phyloP scores from a whole-genome alignment of 2,888 invertebrate genomes.

The Pachymerium ferrugineum region DNA sequence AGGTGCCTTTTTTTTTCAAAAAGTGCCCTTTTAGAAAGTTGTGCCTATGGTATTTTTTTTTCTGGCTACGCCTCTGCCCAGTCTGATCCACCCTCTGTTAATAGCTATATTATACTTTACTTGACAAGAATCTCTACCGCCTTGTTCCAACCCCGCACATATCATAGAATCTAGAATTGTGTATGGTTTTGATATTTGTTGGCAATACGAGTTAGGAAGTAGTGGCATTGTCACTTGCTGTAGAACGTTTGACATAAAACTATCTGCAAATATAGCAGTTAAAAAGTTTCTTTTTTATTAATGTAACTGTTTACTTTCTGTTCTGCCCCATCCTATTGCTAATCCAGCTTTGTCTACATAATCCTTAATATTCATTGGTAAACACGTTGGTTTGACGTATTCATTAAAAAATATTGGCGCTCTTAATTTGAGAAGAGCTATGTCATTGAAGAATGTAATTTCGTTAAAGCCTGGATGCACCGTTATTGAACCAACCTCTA shows the following conservation, averaged over 20 bases:
- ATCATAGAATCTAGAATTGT: background rate
- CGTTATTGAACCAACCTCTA: background rate
- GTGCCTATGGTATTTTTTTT: too few species aligned
- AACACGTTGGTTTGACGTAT: background rate
- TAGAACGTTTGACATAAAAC: background rate
- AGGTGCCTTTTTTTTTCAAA: too few species aligned
- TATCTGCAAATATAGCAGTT: background rate
- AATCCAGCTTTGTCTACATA: background rate
- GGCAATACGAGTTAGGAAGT: background rate
- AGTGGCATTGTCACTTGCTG: background rate
- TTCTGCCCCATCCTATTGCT: background rate
- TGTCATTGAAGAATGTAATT: background rate
- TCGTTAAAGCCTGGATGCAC: background rate
- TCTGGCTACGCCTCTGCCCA: too few species aligned
- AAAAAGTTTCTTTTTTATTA: background rate
- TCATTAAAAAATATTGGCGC: background rate
- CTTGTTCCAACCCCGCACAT: background rate
- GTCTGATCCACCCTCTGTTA: too few species aligned
- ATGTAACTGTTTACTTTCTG: background rate
- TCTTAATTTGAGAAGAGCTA: background rate
- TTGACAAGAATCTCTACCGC: background rate
- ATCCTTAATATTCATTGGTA: background rate
- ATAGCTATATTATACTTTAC: background rate
- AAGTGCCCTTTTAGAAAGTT: too few species aligned
- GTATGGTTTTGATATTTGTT: background rate